Conservation (phyloP, 2,797 vertebrate genomes). For the Hippocampus kuda region DNA sequence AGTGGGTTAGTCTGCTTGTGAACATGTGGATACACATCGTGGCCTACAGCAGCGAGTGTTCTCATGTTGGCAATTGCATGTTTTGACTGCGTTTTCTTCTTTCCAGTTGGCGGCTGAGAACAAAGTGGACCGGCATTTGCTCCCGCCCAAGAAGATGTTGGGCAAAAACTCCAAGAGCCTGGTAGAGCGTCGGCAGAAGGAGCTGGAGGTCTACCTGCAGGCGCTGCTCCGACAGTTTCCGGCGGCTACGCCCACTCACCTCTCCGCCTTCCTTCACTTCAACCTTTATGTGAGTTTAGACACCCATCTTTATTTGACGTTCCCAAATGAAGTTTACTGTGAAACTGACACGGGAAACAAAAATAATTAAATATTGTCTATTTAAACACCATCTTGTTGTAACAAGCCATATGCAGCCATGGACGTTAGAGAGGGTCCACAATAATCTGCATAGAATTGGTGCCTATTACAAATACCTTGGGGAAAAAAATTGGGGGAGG, state of each 20-base stretch:
- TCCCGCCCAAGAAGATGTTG: conserved; percentile 96
- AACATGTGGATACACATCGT: background rate
- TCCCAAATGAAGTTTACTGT: background rate
- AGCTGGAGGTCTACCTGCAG: conserved; percentile 89
- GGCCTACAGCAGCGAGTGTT: background rate
- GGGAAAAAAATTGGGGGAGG: background rate
- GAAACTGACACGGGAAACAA: too few species aligned
- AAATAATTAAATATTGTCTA: background rate
- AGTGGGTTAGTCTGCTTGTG: background rate
- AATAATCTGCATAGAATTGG: too few species aligned
- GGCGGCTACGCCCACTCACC: conserved; percentile 71
- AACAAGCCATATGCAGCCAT: too few species aligned
- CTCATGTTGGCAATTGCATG: background rate
- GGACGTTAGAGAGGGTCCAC: too few species aligned
- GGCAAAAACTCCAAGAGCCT: conserved; percentile 94
- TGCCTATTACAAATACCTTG: background rate
- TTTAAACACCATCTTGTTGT: too few species aligned
- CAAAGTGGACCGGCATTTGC: conserved; percentile 83
- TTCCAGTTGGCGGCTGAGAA: conserved; percentile 80
- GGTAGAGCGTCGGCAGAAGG: conserved; percentile 90
- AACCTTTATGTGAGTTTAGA: conserved; percentile 85
- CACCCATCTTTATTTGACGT: too few species aligned
- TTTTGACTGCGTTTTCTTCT: background rate
- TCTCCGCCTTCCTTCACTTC: conserved; percentile 84
- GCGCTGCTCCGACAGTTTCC: conserved; percentile 81